Conservation (phyloP, 2,888 invertebrate genomes). For the Metacarcinus magister region DNA sequence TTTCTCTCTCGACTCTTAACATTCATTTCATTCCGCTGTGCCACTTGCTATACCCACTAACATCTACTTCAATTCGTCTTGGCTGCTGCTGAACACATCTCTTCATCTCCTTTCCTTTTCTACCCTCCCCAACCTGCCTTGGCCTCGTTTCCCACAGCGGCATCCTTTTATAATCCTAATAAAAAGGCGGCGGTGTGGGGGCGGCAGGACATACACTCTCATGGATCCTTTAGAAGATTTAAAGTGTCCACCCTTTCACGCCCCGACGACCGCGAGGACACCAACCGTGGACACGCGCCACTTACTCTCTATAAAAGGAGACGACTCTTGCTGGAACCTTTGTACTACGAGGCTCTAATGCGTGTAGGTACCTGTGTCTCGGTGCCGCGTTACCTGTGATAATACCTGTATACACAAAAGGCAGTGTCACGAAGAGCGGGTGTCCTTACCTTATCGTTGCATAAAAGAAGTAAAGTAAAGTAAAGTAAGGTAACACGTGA, state of each 20-base stretch:
- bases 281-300: neutral
- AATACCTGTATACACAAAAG: neutral
- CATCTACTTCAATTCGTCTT: no score
- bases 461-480: no score
- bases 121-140: no score
- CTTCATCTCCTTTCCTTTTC: neutral
- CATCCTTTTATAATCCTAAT: neutral
- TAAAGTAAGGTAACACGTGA: no score
- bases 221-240: neutral
- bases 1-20: no score
- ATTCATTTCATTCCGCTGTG: no score
- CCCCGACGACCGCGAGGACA: constrained; percentile 11
- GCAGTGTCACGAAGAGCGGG: neutral
- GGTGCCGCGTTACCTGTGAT: neutral
- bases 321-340: neutral
- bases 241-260: neutral
- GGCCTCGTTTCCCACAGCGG: neutral
- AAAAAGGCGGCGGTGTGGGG: constrained; percentile 9
- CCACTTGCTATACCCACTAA: no score
- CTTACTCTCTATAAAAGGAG: neutral
- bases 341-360: neutral
- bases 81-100: neutral
- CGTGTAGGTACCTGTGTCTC: constrained; percentile 10
- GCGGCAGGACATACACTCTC: constrained; percentile 5
- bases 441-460: neutral